Evolutionary conservation across 2,888 invertebrate species (phyloP).

Genomic region (Eupelmus urozonus): DNA sequence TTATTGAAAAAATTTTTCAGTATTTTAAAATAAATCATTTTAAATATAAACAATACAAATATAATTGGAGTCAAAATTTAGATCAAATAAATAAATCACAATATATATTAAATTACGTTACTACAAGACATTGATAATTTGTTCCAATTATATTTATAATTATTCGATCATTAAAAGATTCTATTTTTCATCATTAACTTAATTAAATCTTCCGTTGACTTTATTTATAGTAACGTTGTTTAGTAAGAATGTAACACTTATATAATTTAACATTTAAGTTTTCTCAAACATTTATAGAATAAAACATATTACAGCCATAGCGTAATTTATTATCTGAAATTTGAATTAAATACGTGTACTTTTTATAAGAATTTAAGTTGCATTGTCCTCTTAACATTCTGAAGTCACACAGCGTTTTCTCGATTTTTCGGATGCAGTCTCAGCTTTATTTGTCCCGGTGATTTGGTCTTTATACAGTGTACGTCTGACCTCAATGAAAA

Average conservation of each 20-base stretch:
- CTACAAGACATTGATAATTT: no score
- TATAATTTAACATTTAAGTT: not conserved
- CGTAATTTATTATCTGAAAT: conserved; percentile 10
- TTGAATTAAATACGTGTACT: not conserved
- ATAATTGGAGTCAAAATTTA: no score
- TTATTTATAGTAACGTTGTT: not conserved
- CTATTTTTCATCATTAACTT: not conserved
- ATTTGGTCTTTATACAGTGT: no score
- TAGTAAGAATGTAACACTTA: not conserved
- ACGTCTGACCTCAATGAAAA: no score
- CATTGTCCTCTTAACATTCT: conserved; percentile 14
- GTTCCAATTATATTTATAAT: no score
- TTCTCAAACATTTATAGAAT: no score
- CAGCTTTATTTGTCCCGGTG: not conserved
- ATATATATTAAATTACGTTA: no score
- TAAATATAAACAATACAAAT: no score
- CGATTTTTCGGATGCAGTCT: not conserved
- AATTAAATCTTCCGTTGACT: not conserved
- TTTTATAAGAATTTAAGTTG: not conserved
- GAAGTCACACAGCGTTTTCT: conserved; percentile 6
- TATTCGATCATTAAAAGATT: not conserved
- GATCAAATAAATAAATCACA: no score
- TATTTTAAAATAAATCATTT: no score
- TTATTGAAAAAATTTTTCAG: no score
- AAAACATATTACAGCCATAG: no score